A percentile compares a stretch with the other conserved stretches of the same genome.
These are phyloP conservation scores for Alexandromys fortis DNA, from an alignment of 2,113 vertebrate species.

Conservation along the genomic window DNA sequence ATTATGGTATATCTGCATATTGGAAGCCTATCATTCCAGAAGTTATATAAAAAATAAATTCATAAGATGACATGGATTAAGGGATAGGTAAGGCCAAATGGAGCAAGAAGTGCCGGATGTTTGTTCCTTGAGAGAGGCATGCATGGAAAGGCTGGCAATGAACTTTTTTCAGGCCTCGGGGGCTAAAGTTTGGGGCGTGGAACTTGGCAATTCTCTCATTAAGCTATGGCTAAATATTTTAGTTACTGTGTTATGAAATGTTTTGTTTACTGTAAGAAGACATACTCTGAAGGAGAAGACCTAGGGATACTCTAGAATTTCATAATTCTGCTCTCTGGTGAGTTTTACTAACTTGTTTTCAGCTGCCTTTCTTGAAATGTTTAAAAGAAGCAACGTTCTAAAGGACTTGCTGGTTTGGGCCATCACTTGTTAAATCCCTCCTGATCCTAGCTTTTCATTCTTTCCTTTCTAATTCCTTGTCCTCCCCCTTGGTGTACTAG, in stretches of 20 bases:
- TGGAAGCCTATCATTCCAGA: not conserved
- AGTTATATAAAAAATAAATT: not conserved
- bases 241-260: not conserved
- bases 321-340: no score
- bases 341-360: no score
- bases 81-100: not conserved
- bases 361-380: no score
- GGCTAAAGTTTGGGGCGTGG: not conserved
- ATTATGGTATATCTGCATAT: not conserved
- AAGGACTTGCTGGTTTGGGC: no score
- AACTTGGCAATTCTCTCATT: not conserved
- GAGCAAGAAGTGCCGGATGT: not conserved
- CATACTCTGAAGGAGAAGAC: no score
- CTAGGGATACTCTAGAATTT: no score
- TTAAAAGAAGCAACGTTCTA: no score
- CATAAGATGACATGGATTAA: not conserved
- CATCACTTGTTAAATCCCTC: no score
- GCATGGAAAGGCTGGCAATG: not conserved
- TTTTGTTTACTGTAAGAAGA: not conserved
- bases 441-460: no score
- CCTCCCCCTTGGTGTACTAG: no score
- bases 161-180: not conserved
- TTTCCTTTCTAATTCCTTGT: no score
- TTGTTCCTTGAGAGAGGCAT: not conserved
- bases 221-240: not conserved